Evolutionary conservation across 2,888 invertebrate genomes (phyloP), one percentile per base, ranked within the genome.

Genomic region (Calameuta pallipes): DNA sequence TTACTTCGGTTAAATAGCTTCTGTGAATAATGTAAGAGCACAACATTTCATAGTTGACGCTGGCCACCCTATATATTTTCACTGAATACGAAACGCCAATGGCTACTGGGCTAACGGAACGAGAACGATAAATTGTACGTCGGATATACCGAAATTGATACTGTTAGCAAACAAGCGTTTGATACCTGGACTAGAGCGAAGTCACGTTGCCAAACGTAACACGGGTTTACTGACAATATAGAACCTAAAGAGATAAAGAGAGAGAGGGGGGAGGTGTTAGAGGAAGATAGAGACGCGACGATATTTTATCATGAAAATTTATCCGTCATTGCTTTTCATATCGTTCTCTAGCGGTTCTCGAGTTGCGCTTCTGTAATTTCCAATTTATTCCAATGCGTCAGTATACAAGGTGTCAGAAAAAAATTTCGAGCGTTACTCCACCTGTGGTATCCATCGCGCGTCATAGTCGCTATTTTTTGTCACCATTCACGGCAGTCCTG

Each of bases 141-240:
- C 82, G 83, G 85, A 85, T 84, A 83, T 86, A 85, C 85, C 82
- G 85, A 87, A 87, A 89, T 88, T 88, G 88, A 89, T 89, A 87
- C 86, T 87, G 88, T 89, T 87, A 84, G 85, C 88, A 87, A 89
- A 88, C 88, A 87, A 83, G 86, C 83, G 85, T 84, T 85, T 82
- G 85, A 85, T 85, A 82, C 79, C 80, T 76, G 70, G 82, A 80
- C 76, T 73, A 77, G 75, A 69, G 81, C 81, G 81, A 15, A 41
- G 41, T 41, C 41, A 41, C 41, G 41, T 41, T 15, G 15, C 41
- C 41, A 41, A 41, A 41, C 41, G 41, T 41, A 41, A 41, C 41
- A 41, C 41, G 41, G 41, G 41, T 41, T 41, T 41, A 41, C 41
- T 41, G 41, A 41, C 41, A 41, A 41, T 41, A 41, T 41, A 41